Evolutionary conservation across 2,113 vertebrate species (phyloP), one percentile per base, ranked within the genome.

Genomic region (Okapia johnstoni): DNA sequence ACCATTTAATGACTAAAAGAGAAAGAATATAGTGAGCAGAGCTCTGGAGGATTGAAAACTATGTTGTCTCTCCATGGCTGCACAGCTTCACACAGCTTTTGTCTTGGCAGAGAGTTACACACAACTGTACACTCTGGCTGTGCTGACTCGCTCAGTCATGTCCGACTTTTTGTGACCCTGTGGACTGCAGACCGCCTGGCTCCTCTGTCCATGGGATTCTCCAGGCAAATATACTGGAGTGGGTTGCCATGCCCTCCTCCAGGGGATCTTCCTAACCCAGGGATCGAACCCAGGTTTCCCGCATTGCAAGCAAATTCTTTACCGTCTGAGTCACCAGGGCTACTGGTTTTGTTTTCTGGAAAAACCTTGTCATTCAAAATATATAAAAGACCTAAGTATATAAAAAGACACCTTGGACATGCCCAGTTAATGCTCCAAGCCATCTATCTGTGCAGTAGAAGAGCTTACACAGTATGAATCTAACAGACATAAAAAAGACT

Each of bases 361-460:
- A 88, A 16, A 85, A 50, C 23, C 16, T 3, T 91, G n/a, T 89
- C 90, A 95, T 90, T 92, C 33, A 28, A 96, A 96, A 87, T 90
- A 40, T 43, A 94, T 23, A 86, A 63, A 97, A 95, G n/a, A 60
- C 50, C 11, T 36, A 50, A 0, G 33, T 85, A 88, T 15, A 89
- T 54, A 96, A 89, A 91, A 94, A 93, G 40, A 76, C 23, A 61
- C 16, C 9, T 54, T 89, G 57, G 57, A 93, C 30, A 80, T 58
- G 28, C 86, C 36, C 33, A 91, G 77, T 94, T 97, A 77, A 70
- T 89, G 57, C 86, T 92, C 26, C 19, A 93, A 88, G 79, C 17
- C 63, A 58, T 73, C 80, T 80, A 83, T 46, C 7, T 73, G 55
- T 94, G 40, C 3, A 48, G 21, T 54, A 8, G 63, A 70, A 93